These are phyloP conservation scores for Alligator mississippiensis DNA, from an alignment of 2,113 vertebrate genomes.

Conservation along the genomic window DNA sequence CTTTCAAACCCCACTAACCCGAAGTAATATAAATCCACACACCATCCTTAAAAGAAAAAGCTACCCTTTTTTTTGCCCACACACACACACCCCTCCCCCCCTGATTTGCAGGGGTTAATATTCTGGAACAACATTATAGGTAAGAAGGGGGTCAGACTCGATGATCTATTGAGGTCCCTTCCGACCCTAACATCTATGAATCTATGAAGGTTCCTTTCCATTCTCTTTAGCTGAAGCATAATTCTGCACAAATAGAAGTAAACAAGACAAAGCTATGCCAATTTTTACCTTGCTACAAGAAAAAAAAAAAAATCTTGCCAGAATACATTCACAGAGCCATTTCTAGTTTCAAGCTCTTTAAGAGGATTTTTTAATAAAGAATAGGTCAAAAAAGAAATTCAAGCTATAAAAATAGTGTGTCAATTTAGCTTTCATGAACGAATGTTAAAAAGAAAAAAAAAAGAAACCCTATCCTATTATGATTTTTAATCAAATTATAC, in stretches of 20 bases:
- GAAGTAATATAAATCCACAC: not conserved
- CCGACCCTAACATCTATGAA: no score
- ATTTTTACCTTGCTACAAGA: not conserved
- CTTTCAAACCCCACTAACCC: not conserved
- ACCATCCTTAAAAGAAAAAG: not conserved
- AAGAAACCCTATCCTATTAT: constrained; percentile 56
- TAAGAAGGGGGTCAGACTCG: not conserved
- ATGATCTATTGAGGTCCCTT: no score
- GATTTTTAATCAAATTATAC: constrained; percentile 74
- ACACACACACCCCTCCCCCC: not conserved
- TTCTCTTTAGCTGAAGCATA: not conserved
- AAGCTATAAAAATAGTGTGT: constrained; percentile 2
- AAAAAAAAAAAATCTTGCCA: constrained; percentile 2
- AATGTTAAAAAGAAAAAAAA: constrained; percentile 36
- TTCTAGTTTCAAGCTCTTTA: constrained; percentile 50
- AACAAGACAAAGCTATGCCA: not conserved
- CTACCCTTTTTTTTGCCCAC: constrained; percentile 29
- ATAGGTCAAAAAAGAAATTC: not conserved
- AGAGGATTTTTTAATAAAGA: constrained; percentile 39
- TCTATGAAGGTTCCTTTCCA: not conserved
- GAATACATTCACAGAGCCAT: not conserved
- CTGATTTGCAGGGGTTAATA: constrained; percentile 22
- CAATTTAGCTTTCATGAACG: constrained; percentile 57
- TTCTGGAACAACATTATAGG: not conserved
- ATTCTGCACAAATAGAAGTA: not conserved